Base-by-base conservation (phyloP, 2,888 invertebrate species). In the Esperia sulphurella region DNA sequence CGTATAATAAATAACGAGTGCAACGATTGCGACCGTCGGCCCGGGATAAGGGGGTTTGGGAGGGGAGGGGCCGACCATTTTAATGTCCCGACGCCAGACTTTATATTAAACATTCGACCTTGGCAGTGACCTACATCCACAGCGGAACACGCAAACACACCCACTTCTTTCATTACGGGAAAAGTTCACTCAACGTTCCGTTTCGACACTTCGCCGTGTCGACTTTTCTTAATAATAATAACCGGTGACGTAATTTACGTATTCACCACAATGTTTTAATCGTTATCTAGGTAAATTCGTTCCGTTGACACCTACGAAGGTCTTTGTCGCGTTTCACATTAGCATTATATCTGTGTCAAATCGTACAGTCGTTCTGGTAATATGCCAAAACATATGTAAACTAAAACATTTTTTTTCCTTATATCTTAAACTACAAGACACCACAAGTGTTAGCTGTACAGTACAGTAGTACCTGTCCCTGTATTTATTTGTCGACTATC, bases 61-160 rank as follows among this genome's bases (percentile, higher is more conserved):
- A 33, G 83, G 83, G 85, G 83, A 79, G 82, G 79, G 85, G 78
- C 80, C 83, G 86, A 87, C 86, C 88, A 88, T 87, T 89, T 89
- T 89, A 88, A 89, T 88, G 88, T 87, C 82, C 81, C 85, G 83
- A 76, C 85, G 83, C 86, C 88, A 87, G 88, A 87, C 88, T 88
- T 88, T 88, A 88, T 89, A 88, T 88, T 88, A 89, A 89, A 88
- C 88, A 89, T 88, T 88, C 88, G 86, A 83, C 89, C 88, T 89
- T 89, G 89, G 71, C 89, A 88, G 71, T 89, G 89, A 86, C 89
- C 89, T 85, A 89, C 87, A 88, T 88, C 78, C 86, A 80, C 84
- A 83, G 75, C 77, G 82, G 80, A 79, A 83, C 86, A 85, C 85
- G 82, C 86, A 86, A 84, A 86, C 85, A 78, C 84, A 47, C 52